Evolutionary conservation across 1,140 invertebrate genomes (phyloP), one percentile per base, ranked within the genome.

Genomic region (Drosophila sp.): DNA sequence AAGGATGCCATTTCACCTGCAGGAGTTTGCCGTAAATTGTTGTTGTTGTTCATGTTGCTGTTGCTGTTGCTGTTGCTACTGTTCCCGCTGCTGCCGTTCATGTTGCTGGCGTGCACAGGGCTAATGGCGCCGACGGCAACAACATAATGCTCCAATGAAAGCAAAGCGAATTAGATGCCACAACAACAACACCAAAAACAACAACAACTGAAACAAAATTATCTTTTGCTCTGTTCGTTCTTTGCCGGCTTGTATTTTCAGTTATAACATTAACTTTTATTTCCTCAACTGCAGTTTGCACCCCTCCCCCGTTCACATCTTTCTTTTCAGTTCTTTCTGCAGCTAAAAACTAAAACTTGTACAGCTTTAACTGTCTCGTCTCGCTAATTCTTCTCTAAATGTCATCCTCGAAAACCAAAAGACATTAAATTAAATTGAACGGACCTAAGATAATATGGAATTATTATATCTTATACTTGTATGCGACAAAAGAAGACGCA

Each of bases 191-290:
- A 57, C 50, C 36, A 66, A 29, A 41, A 45, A 43, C 40, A 45
- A 14, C 27, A 51, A 54, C 69, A 80, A 69, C 72, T 77, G 66
- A 57, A 80, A 72, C 72, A 80, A 70, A 61, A 84, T 84, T 86
- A 84, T 84, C 77, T 83, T 45, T 73, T 36, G 70, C 62, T 66
- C 25, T 45, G 36, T 38, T 38, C 36, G 36, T 38, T 29, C 27
- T 2, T 54, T 76, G 18, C 45, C 38, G 34, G 25, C 61, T 57
- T 78, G 74, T 80, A 67, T 80, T 80, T 80, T 75, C 62, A 72
- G 66, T 66, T 84, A 67, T 71, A 66, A 84, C 80, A 84, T 84
- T 84, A 84, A 84, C 80, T 84, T 84, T 84, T 84, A 84, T 84
- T 84, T 84, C 58, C 76, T 58, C 65, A 84, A 71, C 71, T 80